Conservation (phyloP, 2,113 vertebrate genomes). For the Paratilapia polleni region DNA sequence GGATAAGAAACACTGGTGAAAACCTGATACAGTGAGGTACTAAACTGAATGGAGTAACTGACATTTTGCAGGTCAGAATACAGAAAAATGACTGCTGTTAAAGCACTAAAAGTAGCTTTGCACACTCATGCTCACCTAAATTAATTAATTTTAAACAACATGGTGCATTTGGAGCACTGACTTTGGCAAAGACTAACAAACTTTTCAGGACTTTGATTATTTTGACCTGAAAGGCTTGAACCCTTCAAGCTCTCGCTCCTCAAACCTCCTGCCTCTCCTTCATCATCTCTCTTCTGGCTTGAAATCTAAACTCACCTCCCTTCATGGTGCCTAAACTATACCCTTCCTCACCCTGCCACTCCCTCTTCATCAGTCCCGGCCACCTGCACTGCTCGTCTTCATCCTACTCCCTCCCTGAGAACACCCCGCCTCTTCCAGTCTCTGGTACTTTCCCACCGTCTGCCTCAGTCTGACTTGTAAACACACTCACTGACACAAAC, state of each 20-base stretch:
- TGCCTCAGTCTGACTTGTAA: slow-evolving; percentile 47
- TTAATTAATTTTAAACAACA: neutral
- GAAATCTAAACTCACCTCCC: slow-evolving; percentile 13
- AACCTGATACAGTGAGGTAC: neutral
- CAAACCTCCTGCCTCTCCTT: slow-evolving; percentile 15
- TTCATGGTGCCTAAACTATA: slow-evolving; percentile 9
- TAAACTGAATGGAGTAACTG: neutral
- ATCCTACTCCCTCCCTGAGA: slow-evolving; percentile 13
- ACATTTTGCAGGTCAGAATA: neutral
- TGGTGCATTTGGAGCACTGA: neutral
- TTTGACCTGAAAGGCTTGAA: neutral
- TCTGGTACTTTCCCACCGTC: slow-evolving; percentile 51
- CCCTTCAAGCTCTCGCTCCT: neutral
- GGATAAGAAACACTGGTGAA: neutral
- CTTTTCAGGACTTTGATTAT: neutral
- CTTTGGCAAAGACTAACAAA: slow-evolving; percentile 30
- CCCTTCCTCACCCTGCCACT: slow-evolving; percentile 38
- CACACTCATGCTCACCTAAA: neutral
- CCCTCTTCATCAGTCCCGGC: slow-evolving; percentile 26
- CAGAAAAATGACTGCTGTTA: neutral
- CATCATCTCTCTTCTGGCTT: slow-evolving; percentile 11
- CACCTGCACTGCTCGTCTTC: slow-evolving; percentile 59
- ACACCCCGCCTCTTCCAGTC: slow-evolving; percentile 26
- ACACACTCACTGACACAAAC: slow-evolving; percentile 32
- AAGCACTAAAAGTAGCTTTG: neutral